phyloP scores from a whole-genome alignment of 1,140 invertebrate species.

The Trichonephila inaurata region DNA sequence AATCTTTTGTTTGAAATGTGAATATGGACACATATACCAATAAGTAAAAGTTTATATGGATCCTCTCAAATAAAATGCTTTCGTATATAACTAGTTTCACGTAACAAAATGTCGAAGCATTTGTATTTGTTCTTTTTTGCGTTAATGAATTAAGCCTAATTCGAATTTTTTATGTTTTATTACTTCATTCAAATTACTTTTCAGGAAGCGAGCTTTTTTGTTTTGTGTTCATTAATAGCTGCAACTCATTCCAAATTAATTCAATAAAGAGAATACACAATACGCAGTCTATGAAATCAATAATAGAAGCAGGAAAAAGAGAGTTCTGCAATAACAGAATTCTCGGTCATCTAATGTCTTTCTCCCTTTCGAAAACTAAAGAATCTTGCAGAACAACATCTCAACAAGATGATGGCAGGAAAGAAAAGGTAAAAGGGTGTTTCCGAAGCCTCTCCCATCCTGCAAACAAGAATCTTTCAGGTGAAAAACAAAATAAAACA shows the following conservation, averaged over 20 bases:
- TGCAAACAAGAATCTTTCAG: not conserved
- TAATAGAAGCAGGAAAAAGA: too few relatives aligned
- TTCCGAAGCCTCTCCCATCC: not conserved
- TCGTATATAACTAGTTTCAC: too few relatives aligned
- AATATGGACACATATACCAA: too few relatives aligned
- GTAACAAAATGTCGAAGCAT: too few relatives aligned
- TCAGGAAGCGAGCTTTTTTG: too few relatives aligned
- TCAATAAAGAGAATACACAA: not conserved
- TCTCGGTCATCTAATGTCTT: not conserved
- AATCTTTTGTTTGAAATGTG: too few relatives aligned
- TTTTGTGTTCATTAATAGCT: not conserved
- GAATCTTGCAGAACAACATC: not conserved
- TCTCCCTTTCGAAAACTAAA: not conserved
- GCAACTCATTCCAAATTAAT: not conserved
- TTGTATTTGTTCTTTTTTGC: too few relatives aligned
- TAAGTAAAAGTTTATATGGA: too few relatives aligned
- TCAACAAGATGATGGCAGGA: not conserved
- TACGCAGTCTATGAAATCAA: not conserved
- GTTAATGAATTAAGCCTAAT: too few relatives aligned
- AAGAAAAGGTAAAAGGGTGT: conserved; percentile 18
- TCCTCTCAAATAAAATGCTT: too few relatives aligned
- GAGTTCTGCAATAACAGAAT: not conserved
- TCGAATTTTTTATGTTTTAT: too few relatives aligned
- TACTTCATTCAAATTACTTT: too few relatives aligned
- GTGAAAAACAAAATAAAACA: not conserved